phyloP scores from a whole-genome alignment of 2,888 invertebrate genomes.

The Thereva unica region DNA sequence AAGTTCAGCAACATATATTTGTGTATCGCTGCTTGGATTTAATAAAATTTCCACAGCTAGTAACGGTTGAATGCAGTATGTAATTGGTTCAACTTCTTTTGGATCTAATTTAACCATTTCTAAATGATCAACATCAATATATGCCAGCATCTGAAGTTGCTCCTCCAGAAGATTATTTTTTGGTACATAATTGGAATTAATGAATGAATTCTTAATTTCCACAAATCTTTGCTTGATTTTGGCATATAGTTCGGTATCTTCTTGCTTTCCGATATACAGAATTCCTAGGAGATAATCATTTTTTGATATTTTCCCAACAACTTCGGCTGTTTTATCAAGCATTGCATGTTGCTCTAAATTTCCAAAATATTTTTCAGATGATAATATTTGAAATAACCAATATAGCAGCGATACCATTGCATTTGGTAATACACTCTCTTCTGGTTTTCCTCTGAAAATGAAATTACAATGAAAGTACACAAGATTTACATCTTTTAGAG shows the following conservation, averaged over 20 bases:
- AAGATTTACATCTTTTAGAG: too few relatives aligned
- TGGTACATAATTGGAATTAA: conserved; percentile 29
- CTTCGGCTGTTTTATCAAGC: conserved; percentile 69
- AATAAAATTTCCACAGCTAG: conserved; percentile 82
- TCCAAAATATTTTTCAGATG: conserved; percentile 39
- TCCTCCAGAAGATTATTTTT: conserved; percentile 48
- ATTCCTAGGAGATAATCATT: conserved; percentile 80
- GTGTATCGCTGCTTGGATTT: conserved; percentile 83
- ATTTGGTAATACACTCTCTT: conserved; percentile 82
- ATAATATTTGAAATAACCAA: conserved; percentile 80
- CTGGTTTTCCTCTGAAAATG: conserved; percentile 74
- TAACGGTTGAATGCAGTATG: conserved; percentile 77
- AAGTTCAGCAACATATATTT: conserved; percentile 79
- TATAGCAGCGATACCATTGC: conserved; percentile 80
- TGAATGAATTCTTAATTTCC: conserved; percentile 51
- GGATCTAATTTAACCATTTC: conserved; percentile 60
- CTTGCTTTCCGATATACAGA: conserved; percentile 81
- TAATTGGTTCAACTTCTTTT: conserved; percentile 66
- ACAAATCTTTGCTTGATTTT: conserved; percentile 74
- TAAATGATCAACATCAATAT: conserved; percentile 53
- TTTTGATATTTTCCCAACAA: conserved; percentile 69
- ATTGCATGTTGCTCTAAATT: conserved; percentile 61
- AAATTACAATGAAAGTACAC: too few relatives aligned
- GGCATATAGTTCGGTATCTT: conserved; percentile 70
- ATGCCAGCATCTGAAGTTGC: conserved; percentile 52